Percentiles rank a stretch among this genome's conserved stretches.
phyloP scores from a whole-genome alignment of 2,888 invertebrate species.

The Elmis aenea region DNA sequence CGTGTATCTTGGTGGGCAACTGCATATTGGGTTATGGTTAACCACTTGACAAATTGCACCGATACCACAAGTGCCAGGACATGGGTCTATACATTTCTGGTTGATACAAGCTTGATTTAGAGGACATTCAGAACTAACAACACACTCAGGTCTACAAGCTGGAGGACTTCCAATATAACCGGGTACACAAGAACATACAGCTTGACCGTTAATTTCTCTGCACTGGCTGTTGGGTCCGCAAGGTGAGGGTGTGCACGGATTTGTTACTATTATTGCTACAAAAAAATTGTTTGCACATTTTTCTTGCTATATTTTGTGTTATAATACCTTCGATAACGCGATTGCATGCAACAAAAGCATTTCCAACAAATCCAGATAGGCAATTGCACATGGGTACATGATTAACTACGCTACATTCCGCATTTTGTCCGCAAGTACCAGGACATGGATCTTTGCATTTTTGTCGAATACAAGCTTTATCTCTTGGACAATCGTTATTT shows the following conservation, averaged over 20 bases:
- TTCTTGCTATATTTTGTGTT: neutral
- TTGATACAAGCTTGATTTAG: slow-evolving; percentile 48
- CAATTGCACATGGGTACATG: slow-evolving; percentile 76
- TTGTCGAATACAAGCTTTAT: slow-evolving; percentile 69
- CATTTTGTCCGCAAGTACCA: slow-evolving; percentile 72
- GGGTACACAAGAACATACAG: slow-evolving; percentile 51
- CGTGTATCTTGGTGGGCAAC: slow-evolving; percentile 69
- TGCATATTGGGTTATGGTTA: slow-evolving; percentile 83
- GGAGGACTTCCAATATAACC: slow-evolving; percentile 54
- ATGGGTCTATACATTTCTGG: slow-evolving; percentile 54
- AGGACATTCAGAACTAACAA: slow-evolving; percentile 49
- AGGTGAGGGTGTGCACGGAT: slow-evolving; percentile 67
- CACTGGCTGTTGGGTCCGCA: slow-evolving; percentile 53
- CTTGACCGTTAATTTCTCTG: slow-evolving; percentile 55
- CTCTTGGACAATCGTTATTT: slow-evolving; percentile 71
- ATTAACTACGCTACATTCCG: slow-evolving; percentile 69
- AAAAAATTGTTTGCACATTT: slow-evolving; percentile 4
- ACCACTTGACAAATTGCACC: slow-evolving; percentile 64
- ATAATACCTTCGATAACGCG: slow-evolving; percentile 23
- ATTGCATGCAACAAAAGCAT: slow-evolving; percentile 64
- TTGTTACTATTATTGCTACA: slow-evolving; percentile 32
- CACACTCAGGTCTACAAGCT: slow-evolving; percentile 50
- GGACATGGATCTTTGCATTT: slow-evolving; percentile 73
- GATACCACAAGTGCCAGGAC: slow-evolving; percentile 51
- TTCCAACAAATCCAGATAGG: slow-evolving; percentile 67